Evolutionary conservation across 1,140 invertebrate genomes (phyloP), one percentile per base, ranked within the genome.

Genomic region (Thalassaphorura encarpata): DNA sequence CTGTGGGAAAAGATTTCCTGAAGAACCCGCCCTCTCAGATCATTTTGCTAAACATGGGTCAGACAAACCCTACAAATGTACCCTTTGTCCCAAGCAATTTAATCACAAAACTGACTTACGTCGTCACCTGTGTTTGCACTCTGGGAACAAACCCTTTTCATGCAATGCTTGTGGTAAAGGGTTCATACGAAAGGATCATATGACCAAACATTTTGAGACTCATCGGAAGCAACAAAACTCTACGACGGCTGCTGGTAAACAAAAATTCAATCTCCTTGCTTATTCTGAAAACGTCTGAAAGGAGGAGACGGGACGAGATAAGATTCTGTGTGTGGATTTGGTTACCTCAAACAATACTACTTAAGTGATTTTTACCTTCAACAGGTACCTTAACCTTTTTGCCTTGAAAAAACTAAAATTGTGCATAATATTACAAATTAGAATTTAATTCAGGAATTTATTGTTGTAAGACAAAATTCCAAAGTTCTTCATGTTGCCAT

Each of bases 131-230:
- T 88, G 87, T 66, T 79, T 89, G 41, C 89, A 94, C 70, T 73
- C 75, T 1, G 76, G 77, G 0, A 66, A 87, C 80, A 54, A 85
- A 80, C 88, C 89, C 15, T 90, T 84, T 69, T 74, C 78, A 43
- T 94, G 89, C 73, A 76, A 80, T 52, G 78, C 78, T 31, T 93
- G 89, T 69, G 79, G 80, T 42, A 95, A 94, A 72, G 85, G 87
- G 23, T 94, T 94, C 71, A 92, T 89, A 61, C 80, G 92, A 48
- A 90, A 92, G 70, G 92, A 96, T 71, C 92, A 96, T 71, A 87
- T 95, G 85, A 79, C 88, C 54, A 96, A 96, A 71, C 92, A 96
- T 72, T 76, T 80, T 51, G 84, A 88, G 52, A 96, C 89, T 23
- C 92, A 96, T 71, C 77, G 73, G 43, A 76, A 77, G 49, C 77